Base-by-base conservation (phyloP, 2,113 vertebrate genomes). In the Nothocercus julius region DNA sequence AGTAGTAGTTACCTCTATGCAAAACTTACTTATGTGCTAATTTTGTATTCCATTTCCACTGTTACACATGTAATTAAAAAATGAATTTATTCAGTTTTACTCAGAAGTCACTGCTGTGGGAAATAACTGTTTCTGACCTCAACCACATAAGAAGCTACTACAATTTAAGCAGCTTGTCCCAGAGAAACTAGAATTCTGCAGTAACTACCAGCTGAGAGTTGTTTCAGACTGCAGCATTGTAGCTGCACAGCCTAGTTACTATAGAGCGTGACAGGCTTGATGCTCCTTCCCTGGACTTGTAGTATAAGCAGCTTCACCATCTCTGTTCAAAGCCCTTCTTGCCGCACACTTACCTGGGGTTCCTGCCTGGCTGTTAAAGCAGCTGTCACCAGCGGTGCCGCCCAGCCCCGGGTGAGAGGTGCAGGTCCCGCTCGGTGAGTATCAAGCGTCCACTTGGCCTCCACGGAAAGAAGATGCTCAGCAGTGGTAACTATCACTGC, bases 31-130 rank as follows among this genome's bases (percentile, higher is more conserved):
- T 66, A 87, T 0, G 9, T 87, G 77, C 69, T 92, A 79, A 94
- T 96, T 97, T 95, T 96, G 95, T 97, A 97, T 93, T 95, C 90
- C 73, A 47, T 72, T 93, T 93, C 92, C 51, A 89, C 69, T 94
- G 66, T 96, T 94, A 83, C 63, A 94, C 72, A 73, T 93, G 77
- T 90, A 90, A 97, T 96, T 97, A 96, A 97, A 97, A 70, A 42
- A 90, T 40, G 85, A 88, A 88, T 68, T 12, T 92, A 89, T 84
- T 92, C 77, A 88, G 84, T 25, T 77, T 85, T 80, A 91, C 24
- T 78, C 88, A 56, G 90, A 93, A 84, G 47, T 93, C 88, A 70
- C 76, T 90, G 72, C 90, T 90, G 47, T 94, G 83, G 88, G 81
- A 92, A 89, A 21, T 40, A 81, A 56, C 72, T 42, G 1, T 63